Conservation (phyloP, 30 jellyfish, hydroid and myxozoan genomes). For the Hydractinia echinata region DNA sequence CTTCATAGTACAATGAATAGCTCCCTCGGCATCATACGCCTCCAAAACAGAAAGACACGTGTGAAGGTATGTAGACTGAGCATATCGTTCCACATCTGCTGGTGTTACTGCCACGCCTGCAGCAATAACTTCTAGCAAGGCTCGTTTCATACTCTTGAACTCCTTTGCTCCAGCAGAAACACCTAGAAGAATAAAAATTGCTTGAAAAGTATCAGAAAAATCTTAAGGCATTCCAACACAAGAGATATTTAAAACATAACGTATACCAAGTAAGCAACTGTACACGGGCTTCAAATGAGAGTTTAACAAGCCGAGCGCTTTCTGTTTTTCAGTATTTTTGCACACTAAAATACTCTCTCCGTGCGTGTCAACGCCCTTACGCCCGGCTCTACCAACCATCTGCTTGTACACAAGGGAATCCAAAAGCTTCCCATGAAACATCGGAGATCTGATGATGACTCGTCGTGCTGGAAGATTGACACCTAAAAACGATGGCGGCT, state of each 20-base stretch:
- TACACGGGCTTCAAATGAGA: conserved; percentile 76
- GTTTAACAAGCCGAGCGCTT: conserved; percentile 41
- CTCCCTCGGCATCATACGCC: conserved; percentile 44
- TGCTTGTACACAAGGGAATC: conserved; percentile 87
- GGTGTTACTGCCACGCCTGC: conserved; percentile 81
- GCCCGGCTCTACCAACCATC: conserved; percentile 97
- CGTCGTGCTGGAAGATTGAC: conserved; percentile 94
- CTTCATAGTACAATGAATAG: conserved; percentile 50
- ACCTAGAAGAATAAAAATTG: background rate
- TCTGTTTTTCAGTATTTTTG: conserved; percentile 73
- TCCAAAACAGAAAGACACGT: conserved; percentile 55
- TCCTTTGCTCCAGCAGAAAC: conserved; percentile 12
- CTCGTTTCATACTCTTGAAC: conserved; percentile 62
- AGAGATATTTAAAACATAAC: background rate
- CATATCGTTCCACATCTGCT: conserved; percentile 67
- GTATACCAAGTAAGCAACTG: conserved; percentile 83
- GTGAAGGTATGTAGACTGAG: conserved; percentile 68
- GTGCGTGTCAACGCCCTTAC: conserved; percentile 81
- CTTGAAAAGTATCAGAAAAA: background rate
- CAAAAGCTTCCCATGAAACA: conserved; percentile 78
- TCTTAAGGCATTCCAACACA: background rate
- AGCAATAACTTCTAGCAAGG: conserved; percentile 83
- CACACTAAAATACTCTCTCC: conserved; percentile 91
- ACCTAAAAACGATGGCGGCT: conserved; percentile 38
- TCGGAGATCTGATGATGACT: conserved; percentile 83